Conservation (phyloP, 2,797 vertebrate genomes). For the Monodelphis domestica region DNA sequence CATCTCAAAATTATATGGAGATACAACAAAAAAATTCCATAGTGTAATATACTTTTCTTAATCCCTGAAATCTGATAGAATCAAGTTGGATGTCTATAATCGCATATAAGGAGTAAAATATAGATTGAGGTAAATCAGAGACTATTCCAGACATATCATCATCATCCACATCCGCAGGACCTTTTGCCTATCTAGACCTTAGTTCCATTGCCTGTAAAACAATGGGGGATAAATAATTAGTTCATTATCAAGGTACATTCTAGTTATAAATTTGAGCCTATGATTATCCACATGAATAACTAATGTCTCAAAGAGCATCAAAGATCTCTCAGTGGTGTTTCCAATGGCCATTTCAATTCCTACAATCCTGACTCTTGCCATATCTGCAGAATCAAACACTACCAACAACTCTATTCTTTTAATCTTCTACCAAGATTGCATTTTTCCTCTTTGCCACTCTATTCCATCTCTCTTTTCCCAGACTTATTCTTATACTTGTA, state of each 20-base stretch:
- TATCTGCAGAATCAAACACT: neutral
- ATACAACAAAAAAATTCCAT: neutral
- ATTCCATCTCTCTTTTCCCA: neutral
- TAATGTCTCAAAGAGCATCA: neutral
- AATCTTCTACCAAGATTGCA: neutral
- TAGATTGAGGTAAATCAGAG: neutral
- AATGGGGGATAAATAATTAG: neutral
- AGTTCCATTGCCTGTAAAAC: neutral
- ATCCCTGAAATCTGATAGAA: neutral
- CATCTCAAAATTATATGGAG: neutral
- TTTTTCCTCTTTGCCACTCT: neutral
- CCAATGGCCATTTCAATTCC: neutral
- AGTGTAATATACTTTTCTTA: neutral
- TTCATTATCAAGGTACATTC: neutral
- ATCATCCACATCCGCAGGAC: too few relatives aligned
- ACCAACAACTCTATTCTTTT: neutral
- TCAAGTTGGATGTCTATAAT: neutral
- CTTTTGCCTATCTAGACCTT: neutral
- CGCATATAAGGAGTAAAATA: neutral
- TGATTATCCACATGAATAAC: neutral
- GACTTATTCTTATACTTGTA: neutral
- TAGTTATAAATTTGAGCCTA: neutral
- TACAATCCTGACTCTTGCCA: neutral
- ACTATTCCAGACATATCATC: neutral
- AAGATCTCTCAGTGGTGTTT: neutral